A percentile compares a stretch with the other conserved stretches of the same genome.
Conservation (phyloP, 2,888 invertebrate genomes). For the Reticulitermes lucifugus region DNA sequence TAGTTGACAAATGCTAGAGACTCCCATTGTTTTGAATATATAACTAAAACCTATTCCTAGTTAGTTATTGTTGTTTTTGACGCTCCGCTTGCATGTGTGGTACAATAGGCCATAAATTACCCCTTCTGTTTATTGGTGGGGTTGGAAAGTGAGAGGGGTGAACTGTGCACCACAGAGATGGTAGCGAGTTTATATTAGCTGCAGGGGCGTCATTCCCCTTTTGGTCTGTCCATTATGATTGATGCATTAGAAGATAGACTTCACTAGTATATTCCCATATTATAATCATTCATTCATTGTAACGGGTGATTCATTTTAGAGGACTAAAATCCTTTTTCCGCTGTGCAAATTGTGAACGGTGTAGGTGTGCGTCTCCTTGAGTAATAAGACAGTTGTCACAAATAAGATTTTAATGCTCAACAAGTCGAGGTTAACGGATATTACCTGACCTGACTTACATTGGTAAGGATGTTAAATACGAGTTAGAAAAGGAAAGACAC, state of each 20-base stretch:
- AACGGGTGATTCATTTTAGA: background rate
- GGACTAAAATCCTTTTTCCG: background rate
- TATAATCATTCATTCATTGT: background rate
- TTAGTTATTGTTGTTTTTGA: conserved; percentile 39
- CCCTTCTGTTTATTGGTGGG: conserved; percentile 25
- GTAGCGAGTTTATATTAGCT: background rate
- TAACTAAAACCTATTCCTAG: conserved; percentile 39
- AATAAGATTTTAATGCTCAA: no score
- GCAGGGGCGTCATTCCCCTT: background rate
- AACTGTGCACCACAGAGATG: background rate
- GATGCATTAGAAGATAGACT: conserved; percentile 17
- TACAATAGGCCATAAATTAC: conserved; percentile 38
- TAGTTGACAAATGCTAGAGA: conserved; percentile 18
- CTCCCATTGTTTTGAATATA: conserved; percentile 30
- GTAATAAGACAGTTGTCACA: background rate
- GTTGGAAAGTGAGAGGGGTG: background rate
- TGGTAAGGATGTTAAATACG: no score
- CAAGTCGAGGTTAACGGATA: no score
- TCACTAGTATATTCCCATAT: background rate
- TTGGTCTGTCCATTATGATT: conserved; percentile 13
- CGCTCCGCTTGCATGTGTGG: conserved; percentile 11
- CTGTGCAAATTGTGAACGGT: background rate
- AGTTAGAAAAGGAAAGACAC: no score
- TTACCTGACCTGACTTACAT: no score
- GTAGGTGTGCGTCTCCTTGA: background rate